phyloP scores from a whole-genome alignment of 2,888 invertebrate species.

The Nymphalis c-album region DNA sequence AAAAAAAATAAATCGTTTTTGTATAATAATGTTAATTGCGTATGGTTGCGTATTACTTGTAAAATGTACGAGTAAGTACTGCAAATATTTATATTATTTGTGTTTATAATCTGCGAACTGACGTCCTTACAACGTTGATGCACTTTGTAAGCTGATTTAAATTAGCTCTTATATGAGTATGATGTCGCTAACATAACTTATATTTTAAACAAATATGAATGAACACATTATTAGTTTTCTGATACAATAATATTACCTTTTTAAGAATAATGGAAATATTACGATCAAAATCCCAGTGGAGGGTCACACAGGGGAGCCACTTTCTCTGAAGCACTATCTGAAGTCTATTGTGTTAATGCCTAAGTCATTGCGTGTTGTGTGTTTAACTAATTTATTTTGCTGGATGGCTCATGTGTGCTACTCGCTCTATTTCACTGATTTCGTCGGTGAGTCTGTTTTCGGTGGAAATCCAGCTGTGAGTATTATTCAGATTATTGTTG shows the following conservation, averaged over 20 bases:
- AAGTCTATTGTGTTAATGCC: slow-evolving; percentile 96
- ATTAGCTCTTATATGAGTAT: too few relatives aligned
- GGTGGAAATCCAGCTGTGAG: slow-evolving; percentile 91
- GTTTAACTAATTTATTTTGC: slow-evolving; percentile 96
- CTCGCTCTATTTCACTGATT: slow-evolving; percentile 97
- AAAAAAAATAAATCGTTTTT: too few relatives aligned
- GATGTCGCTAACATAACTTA: too few relatives aligned
- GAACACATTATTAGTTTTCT: too few relatives aligned
- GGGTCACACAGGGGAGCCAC: slow-evolving; percentile 49
- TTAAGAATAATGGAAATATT: slow-evolving; percentile 45
- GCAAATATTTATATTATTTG: too few relatives aligned
- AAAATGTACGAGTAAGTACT: too few relatives aligned
- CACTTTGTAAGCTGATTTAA: too few relatives aligned
- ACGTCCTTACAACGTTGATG: too few relatives aligned
- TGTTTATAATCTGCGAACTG: too few relatives aligned
- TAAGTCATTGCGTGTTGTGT: slow-evolving; percentile 90
- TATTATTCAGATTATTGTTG: slow-evolving; percentile 24
- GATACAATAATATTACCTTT: not conserved
- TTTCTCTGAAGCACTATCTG: slow-evolving; percentile 89
- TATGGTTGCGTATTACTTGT: too few relatives aligned
- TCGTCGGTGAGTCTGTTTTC: slow-evolving; percentile 95
- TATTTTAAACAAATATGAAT: too few relatives aligned
- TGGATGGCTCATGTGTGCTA: slow-evolving; percentile 99
- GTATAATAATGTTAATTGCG: too few relatives aligned
- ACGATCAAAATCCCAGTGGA: slow-evolving; percentile 47